A percentile compares a stretch with the other conserved stretches of the same genome.
phyloP scores from a whole-genome alignment of 2,797 vertebrate species.

The Bovichtus variegatus region DNA sequence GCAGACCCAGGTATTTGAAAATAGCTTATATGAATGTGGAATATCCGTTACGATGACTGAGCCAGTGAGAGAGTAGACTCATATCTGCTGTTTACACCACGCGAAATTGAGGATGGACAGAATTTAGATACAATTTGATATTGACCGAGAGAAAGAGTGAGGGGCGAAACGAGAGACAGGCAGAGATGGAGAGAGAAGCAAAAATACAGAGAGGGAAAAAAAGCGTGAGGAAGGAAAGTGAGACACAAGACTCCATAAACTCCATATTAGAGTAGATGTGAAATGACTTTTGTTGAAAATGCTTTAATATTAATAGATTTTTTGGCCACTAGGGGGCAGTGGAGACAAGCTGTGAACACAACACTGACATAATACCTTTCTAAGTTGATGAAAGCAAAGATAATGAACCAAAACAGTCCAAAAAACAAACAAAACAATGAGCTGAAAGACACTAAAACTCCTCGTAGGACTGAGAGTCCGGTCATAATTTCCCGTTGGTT shows the following conservation, averaged over 20 bases:
- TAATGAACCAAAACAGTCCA: not conserved
- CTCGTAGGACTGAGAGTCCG: not conserved
- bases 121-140: constrained; percentile 25
- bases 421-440: not conserved
- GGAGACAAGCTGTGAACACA: not conserved
- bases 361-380: not conserved
- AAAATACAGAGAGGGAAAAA: not conserved
- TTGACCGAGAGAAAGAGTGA: constrained; percentile 1
- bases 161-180: not conserved
- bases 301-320: not conserved
- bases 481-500: too few relatives aligned
- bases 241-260: too few relatives aligned
- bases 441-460: not conserved
- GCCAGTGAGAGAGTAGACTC: constrained; percentile 1
- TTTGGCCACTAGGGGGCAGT: not conserved
- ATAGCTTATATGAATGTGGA: constrained; percentile 43
- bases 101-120: constrained; percentile 19
- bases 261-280: too few relatives aligned
- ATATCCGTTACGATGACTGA: constrained; percentile 36
- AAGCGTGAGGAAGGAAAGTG: not conserved
- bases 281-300: too few relatives aligned
- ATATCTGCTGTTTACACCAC: constrained; percentile 19
- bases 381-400: not conserved
- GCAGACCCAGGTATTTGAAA: constrained; percentile 38
- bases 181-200: not conserved